Base-by-base conservation (phyloP, 2,888 invertebrate genomes). In the Phaonia tiefii region DNA sequence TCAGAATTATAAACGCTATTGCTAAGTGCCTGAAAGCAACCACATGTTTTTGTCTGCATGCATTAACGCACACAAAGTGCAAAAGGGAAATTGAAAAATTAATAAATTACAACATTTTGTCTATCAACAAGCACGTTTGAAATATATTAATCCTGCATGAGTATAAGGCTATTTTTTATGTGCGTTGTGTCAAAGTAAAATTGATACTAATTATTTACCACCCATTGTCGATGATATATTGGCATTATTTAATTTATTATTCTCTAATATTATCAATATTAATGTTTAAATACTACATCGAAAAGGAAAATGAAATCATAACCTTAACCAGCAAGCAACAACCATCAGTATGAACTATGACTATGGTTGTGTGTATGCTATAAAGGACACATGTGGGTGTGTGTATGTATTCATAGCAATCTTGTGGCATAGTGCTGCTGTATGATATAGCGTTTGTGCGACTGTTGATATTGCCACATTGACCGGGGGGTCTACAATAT, bases 391-490 rank as follows among this genome's bases (percentile, higher is more conserved):
- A 5, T 5, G 31, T 31, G n/a, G n/a, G 31, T 31, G 8, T 31
- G 3, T 3, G 31, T 31, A 31, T 31, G 31, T 31, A 31, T 3
- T 31, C n/a, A n/a, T n/a, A n/a, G n/a, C n/a, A n/a, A 5, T 31
- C 31, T 31, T 31, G 31, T 5, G 8, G 31, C 31, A 8, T 31
- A 3, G 31, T 31, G 8, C 8, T 31, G 31, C 8, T 31, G 31
- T 31, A 31, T 31, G 31, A 8, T 8, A 31, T 31, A 25, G 2
- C 11, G 75, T 65, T 71, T 77, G 74, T 71, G 74, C 72, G 58
- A 8, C 63, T 77, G 77, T 77, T 83, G 80, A 71, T 75, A 65
- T 78, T 60, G 37, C 80, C 46, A n/a, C n/a, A n/a, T n/a, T n/a
- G n/a, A n/a, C 66, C 46, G 22, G 75, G 67, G 72, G 58, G 17